phyloP scores from a whole-genome alignment of 2,797 vertebrate genomes.

The Caiman crocodilus region DNA sequence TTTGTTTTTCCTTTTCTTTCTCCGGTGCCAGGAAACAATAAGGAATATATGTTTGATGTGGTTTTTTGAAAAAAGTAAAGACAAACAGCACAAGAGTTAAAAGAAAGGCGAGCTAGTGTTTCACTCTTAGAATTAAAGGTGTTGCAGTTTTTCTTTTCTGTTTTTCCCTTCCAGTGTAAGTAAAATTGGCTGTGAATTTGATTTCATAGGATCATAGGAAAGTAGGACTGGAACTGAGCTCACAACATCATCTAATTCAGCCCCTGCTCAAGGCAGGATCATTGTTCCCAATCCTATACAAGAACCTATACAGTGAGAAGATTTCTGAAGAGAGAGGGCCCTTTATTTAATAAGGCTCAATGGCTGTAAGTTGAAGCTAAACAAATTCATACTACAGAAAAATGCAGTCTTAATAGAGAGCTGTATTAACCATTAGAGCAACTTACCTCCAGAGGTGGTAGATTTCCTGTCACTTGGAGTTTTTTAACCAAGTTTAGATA shows the following conservation, averaged over 20 bases:
- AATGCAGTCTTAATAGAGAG: background rate
- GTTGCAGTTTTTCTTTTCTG: slow-evolving; percentile 15
- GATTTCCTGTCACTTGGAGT: background rate
- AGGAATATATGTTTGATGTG: slow-evolving; percentile 8
- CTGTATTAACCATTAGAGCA: background rate
- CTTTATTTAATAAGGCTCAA: background rate
- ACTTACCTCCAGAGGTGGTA: background rate
- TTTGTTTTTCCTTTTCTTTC: background rate
- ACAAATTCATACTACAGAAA: background rate
- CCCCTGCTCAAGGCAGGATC: too few species aligned
- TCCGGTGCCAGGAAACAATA: background rate
- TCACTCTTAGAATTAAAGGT: slow-evolving; percentile 33
- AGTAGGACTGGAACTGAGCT: too few species aligned
- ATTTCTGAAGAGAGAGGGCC: background rate
- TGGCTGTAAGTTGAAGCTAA: background rate
- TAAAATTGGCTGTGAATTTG: background rate
- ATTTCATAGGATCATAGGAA: too few species aligned
- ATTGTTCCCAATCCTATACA: background rate
- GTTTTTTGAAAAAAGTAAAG: background rate
- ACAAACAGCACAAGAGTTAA: background rate
- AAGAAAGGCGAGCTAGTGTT: background rate
- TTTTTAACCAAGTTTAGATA: slow-evolving; percentile 4
- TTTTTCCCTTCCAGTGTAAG: too few species aligned
- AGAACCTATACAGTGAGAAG: background rate
- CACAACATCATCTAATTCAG: too few species aligned